Conservation (phyloP, 2,113 vertebrate genomes). For the Sula dactylatra region DNA sequence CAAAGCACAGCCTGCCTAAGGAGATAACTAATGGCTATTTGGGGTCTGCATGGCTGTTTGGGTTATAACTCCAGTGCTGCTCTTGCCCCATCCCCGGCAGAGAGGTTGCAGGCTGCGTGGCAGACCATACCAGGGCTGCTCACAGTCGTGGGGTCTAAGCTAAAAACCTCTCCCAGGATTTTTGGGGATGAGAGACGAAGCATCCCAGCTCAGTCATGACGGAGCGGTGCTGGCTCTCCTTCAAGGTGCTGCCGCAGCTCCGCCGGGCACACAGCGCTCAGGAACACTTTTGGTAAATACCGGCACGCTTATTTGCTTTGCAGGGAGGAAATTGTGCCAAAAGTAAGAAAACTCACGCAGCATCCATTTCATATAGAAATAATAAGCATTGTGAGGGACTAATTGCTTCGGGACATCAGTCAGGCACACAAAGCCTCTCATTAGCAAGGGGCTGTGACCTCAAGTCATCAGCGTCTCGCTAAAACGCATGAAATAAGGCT, state of each 20-base stretch:
- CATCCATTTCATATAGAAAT: background rate
- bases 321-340: background rate
- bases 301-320: background rate
- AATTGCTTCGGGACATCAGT: background rate
- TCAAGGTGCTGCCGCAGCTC: background rate
- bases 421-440: background rate
- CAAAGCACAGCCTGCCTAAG: background rate
- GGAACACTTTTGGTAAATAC: background rate
- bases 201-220: rapidly evolving
- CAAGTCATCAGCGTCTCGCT: background rate
- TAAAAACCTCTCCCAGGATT: background rate
- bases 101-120: background rate
- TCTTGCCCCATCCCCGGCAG: rapidly evolving
- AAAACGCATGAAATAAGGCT: background rate
- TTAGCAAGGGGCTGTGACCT: background rate
- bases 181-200: background rate
- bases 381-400: background rate
- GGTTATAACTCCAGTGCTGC: background rate
- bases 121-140: background rate
- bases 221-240: background rate
- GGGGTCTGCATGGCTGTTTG: background rate
- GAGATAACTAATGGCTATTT: rapidly evolving
- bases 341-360: background rate
- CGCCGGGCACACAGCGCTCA: rapidly evolving
- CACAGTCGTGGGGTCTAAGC: rapidly evolving